These are phyloP conservation scores for Procavia capensis DNA, from an alignment of 2,113 vertebrate species.

Conservation along the genomic window DNA sequence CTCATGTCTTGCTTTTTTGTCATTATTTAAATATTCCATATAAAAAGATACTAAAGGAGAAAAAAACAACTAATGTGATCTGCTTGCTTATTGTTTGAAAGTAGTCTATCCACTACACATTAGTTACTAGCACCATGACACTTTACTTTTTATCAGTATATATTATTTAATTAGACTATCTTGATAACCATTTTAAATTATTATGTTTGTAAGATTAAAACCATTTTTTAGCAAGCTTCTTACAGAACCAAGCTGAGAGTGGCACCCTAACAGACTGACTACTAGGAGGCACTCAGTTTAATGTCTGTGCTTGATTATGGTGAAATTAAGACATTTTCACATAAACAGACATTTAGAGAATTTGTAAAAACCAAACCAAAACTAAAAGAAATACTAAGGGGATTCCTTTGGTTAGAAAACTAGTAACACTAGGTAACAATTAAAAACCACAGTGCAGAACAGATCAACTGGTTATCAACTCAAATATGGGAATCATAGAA, in stretches of 20 bases:
- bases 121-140: not conserved
- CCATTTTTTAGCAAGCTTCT: not conserved
- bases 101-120: not conserved
- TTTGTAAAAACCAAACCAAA: too few species aligned
- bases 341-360: too few species aligned
- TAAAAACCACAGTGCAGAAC: too few species aligned
- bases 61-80: not conserved
- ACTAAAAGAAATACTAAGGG: too few species aligned
- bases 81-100: not conserved
- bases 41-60: not conserved
- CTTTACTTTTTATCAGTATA: not conserved
- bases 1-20: not conserved
- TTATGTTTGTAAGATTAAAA: not conserved
- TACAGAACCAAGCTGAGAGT: not conserved
- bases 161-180: slow-evolving; percentile 5
- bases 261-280: not conserved
- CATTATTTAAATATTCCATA: not conserved
- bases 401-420: too few species aligned
- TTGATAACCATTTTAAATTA: not conserved
- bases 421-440: too few species aligned
- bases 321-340: too few species aligned
- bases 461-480: too few species aligned
- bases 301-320: not conserved
- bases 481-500: too few species aligned
- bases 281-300: not conserved